Conservation (phyloP, 2,113 vertebrate species). For the Tretioscincus oriximinensis region DNA sequence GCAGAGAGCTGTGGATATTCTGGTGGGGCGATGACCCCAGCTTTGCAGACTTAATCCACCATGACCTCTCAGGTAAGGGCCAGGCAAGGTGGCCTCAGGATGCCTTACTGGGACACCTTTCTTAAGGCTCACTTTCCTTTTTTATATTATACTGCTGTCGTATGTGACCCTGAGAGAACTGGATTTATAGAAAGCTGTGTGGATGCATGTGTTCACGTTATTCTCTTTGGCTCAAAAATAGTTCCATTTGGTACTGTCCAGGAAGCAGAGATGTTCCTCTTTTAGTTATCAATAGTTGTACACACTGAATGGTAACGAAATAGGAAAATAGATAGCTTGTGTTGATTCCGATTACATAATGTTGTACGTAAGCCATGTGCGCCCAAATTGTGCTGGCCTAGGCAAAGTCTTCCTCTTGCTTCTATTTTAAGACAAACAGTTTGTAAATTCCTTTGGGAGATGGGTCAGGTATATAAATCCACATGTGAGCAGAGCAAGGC, state of each 20-base stretch:
- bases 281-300: neutral
- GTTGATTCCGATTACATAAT: neutral
- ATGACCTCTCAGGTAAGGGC: slow-evolving; percentile 87
- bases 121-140: neutral
- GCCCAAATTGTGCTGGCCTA: neutral
- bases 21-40: slow-evolving; percentile 98
- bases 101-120: neutral
- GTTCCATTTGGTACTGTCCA: neutral
- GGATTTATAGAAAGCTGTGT: neutral
- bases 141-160: neutral
- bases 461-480: slow-evolving; percentile 26
- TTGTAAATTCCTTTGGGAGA: neutral
- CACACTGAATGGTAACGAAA: neutral
- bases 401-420: neutral
- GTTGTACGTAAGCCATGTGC: neutral
- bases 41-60: slow-evolving; percentile 94
- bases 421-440: no score
- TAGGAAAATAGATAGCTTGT: neutral
- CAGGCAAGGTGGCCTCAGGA: neutral
- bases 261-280: neutral
- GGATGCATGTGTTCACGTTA: neutral
- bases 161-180: neutral
- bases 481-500: slow-evolving; percentile 12
- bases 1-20: slow-evolving; percentile 95
- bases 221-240: neutral